Evolutionary conservation across 2,888 invertebrate species (phyloP).

Genomic region (Acleris holmiana): DNA sequence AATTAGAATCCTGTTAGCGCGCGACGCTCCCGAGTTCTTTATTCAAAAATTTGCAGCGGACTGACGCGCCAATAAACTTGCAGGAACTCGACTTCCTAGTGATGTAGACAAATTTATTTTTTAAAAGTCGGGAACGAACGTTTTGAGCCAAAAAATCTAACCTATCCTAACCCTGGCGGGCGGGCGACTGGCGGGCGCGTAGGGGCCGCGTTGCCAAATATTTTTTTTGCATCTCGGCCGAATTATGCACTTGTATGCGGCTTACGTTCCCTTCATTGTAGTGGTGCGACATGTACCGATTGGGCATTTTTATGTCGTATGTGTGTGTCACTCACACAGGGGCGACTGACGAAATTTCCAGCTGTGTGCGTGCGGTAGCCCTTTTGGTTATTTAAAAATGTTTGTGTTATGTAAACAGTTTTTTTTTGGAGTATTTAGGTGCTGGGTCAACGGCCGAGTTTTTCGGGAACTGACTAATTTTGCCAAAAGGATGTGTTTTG

Average conservation of each 20-base stretch:
- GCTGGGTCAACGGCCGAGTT: constrained; percentile 74
- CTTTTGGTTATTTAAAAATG: constrained; percentile 78
- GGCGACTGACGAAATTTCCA: constrained; percentile 67
- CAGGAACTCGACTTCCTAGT: constrained; percentile 71
- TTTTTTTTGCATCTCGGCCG: constrained; percentile 85
- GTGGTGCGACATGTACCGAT: constrained; percentile 82
- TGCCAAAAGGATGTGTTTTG: constrained; percentile 67
- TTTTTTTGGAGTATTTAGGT: constrained; percentile 81
- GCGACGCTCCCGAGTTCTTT: constrained; percentile 62
- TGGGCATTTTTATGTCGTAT: constrained; percentile 79
- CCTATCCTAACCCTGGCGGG: constrained; percentile 84
- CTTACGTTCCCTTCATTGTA: constrained; percentile 84
- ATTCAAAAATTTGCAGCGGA: constrained; percentile 75
- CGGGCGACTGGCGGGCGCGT: constrained; percentile 83
- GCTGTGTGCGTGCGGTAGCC: constrained; percentile 72
- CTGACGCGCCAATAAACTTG: constrained; percentile 66
- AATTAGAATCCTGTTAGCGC: constrained; percentile 67
- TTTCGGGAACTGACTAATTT: constrained; percentile 84
- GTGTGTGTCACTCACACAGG: constrained; percentile 73
- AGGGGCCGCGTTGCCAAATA: constrained; percentile 85
- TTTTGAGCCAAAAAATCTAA: constrained; percentile 85
- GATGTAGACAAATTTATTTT: constrained; percentile 70
- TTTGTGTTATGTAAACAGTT: constrained; percentile 81
- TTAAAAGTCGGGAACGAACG: constrained; percentile 81
- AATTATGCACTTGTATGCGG: constrained; percentile 85